A percentile compares a stretch with the other conserved stretches of the same genome.
Evolutionary conservation across 1,140 invertebrate species (phyloP).

Genomic region (Leptoteleia sp.): DNA sequence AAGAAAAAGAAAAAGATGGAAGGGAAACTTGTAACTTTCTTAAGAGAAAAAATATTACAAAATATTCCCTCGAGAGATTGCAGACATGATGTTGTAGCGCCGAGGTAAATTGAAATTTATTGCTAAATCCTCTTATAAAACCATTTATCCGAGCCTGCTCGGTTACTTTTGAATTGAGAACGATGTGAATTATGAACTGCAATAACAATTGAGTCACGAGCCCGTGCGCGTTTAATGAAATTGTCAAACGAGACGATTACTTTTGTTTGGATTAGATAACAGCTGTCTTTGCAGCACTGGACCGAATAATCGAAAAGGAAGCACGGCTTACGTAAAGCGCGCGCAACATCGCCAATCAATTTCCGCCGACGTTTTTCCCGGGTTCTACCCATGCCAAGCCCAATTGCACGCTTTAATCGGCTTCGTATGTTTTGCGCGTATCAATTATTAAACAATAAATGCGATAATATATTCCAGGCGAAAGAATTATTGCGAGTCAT

Average conservation of each 20-base stretch:
- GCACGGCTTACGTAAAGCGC: slow-evolving; percentile 24
- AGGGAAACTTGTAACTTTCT: slow-evolving; percentile 37
- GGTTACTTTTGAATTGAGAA: slow-evolving; percentile 43
- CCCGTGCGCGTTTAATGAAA: slow-evolving; percentile 21
- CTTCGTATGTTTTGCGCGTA: slow-evolving; percentile 24
- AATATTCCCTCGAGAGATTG: slow-evolving; percentile 60
- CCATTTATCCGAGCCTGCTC: slow-evolving; percentile 50
- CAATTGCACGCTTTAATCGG: slow-evolving; percentile 7
- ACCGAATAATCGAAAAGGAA: slow-evolving; percentile 41
- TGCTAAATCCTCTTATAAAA: slow-evolving; percentile 61
- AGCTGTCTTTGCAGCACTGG: slow-evolving; percentile 5
- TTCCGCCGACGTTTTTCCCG: slow-evolving; percentile 34
- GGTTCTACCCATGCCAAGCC: slow-evolving; percentile 13
- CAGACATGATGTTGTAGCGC: slow-evolving; percentile 50
- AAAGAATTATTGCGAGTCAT: slow-evolving; percentile 19
- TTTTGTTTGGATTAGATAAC: slow-evolving; percentile 30
- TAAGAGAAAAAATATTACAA: slow-evolving; percentile 59
- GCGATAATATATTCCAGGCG: slow-evolving; percentile 32
- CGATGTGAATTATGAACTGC: slow-evolving; percentile 48
- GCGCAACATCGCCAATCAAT: slow-evolving; percentile 25
- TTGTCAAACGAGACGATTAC: slow-evolving; percentile 28
- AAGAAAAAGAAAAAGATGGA: too few relatives aligned
- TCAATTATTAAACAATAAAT: slow-evolving; percentile 50
- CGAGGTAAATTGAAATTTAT: slow-evolving; percentile 66
- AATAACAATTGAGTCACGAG: slow-evolving; percentile 45